Evolutionary conservation across 2,113 vertebrate genomes (phyloP), one percentile per base, ranked within the genome.

Genomic region (Perca flavescens): DNA sequence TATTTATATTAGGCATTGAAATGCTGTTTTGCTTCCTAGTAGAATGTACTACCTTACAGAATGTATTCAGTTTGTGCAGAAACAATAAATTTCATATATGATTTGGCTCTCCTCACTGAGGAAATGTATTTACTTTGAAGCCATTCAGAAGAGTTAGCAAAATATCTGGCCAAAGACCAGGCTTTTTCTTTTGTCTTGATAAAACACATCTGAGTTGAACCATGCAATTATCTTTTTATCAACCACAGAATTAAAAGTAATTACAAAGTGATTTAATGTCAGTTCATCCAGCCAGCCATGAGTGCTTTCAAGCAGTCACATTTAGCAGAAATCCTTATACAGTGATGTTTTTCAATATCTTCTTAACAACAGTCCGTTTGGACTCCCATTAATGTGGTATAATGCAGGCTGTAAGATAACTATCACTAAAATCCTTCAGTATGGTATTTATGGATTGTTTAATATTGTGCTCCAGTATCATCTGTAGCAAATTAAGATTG

Each of bases 91-190:
- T 57, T 2, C 25, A 50, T 47, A 56, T 17, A 36, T 68, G 25
- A 50, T 58, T 74, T 69, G 31, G 31, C 40, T 25, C 77, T 72
- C 19, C 5, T 63, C 25, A 8, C 19, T 6, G 2, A 63, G 25
- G 15, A 76, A 49, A 53, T 82, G n/a, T 21, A 40, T 64, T 64
- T 77, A 19, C 50, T 58, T 77, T 57, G 58, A 70, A 74, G 46
- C n/a, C 56, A 83, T 13, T 65, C 50, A 36, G 2, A 16, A 49
- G 19, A 82, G 21, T 65, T 46, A 40, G 5, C 15, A 43, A 9
- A 73, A 57, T 50, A 74, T 74, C 53, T 62, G 47, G 36, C 2
- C 1, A 25, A 25, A 25, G 25, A 25, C 25, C 22, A 28, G 10
- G 12, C 15, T 36, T 65, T 77, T 58, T 56, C 36, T 73, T 5